Evolutionary conservation across 2,797 vertebrate species (phyloP).

Genomic region (Cirrhinus mrigala): DNA sequence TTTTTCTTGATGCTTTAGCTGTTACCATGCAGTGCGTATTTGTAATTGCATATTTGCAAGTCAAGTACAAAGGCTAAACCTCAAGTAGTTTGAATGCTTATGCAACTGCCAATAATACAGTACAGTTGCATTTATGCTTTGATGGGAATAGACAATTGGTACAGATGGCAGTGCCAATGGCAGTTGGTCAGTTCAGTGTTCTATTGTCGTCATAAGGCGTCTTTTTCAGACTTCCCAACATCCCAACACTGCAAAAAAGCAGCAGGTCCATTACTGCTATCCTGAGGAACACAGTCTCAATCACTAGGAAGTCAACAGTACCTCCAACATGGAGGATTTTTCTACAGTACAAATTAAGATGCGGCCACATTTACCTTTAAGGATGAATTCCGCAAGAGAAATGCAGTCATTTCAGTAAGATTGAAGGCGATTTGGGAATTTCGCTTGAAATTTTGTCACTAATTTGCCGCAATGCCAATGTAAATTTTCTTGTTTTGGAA

Average conservation of each 20-base stretch:
- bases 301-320: neutral
- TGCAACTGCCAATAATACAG: constrained; percentile 13
- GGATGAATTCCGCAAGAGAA: neutral
- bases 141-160: neutral
- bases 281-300: constrained; percentile 3
- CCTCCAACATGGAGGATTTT: constrained; percentile 33
- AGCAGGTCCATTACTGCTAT: constrained; percentile 14
- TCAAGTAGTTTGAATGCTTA: constrained; percentile 22
- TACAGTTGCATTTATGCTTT: neutral
- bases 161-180: constrained; percentile 20
- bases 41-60: constrained; percentile 41
- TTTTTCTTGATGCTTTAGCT: constrained; percentile 30
- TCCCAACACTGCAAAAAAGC: constrained; percentile 7
- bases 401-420: neutral
- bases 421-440: neutral
- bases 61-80: constrained; percentile 36
- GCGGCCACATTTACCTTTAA: neutral
- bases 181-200: constrained; percentile 5
- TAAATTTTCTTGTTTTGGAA: neutral
- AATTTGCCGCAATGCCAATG: neutral
- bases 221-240: neutral
- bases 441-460: neutral
- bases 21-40: constrained; percentile 40
- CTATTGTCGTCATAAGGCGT: constrained; percentile 12
- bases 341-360: neutral